Evolutionary conservation across 2,888 invertebrate species (phyloP).

Genomic region (Acanthopleura granulata): DNA sequence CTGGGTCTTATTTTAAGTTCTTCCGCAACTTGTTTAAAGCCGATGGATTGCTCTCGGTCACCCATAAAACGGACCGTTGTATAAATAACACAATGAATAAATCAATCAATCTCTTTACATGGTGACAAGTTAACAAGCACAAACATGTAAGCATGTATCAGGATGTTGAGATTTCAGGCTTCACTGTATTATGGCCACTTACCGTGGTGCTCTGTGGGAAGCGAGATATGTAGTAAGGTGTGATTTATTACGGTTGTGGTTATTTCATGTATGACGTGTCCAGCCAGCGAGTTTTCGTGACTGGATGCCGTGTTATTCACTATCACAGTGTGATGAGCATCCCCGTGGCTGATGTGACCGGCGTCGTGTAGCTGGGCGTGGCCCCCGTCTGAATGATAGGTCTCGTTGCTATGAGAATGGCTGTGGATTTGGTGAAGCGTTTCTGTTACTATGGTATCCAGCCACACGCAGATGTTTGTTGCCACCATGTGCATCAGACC

Average conservation of each 20-base stretch:
- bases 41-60: no score
- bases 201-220: not conserved
- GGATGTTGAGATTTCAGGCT: no score
- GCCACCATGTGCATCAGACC: conserved; percentile 98
- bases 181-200: not conserved
- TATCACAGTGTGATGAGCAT: not conserved
- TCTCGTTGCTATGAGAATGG: not conserved
- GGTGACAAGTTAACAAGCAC: no score
- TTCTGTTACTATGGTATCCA: conserved; percentile 92
- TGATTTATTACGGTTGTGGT: not conserved
- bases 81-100: no score
- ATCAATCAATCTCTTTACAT: no score
- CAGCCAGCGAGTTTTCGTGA: not conserved
- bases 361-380: conserved; percentile 1
- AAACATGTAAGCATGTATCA: no score
- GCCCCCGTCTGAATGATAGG: not conserved
- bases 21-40: no score
- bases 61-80: no score
- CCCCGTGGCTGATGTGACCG: not conserved
- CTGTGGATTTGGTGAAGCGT: conserved; percentile 83
- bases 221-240: not conserved
- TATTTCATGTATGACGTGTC: not conserved
- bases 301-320: not conserved
- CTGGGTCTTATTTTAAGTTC: no score
- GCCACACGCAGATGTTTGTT: conserved; percentile 98